Evolutionary conservation across 1,140 invertebrate genomes (phyloP).

Genomic region (Conus betulinus): DNA sequence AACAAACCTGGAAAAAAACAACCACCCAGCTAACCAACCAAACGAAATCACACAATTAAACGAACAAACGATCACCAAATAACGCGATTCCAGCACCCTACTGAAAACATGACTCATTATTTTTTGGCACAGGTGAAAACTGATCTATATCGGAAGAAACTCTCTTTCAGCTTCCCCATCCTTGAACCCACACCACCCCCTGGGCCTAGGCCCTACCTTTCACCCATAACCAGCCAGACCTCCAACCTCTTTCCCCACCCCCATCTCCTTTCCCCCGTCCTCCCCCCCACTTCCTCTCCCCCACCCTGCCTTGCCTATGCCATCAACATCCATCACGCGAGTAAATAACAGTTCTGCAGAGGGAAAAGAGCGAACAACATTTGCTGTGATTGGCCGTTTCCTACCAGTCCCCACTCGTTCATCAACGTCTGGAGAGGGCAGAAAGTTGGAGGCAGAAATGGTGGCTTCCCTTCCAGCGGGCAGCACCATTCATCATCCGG

Average conservation of each 20-base stretch:
- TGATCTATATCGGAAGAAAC: not conserved
- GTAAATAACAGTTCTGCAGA: conserved; percentile 26
- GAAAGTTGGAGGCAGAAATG: too few relatives aligned
- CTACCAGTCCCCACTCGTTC: not conserved
- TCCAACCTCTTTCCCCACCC: not conserved
- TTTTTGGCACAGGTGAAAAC: not conserved
- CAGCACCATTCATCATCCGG: too few relatives aligned
- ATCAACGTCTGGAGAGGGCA: too few relatives aligned
- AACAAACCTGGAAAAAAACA: too few relatives aligned
- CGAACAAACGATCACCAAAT: too few relatives aligned
- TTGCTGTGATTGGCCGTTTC: conserved; percentile 16
- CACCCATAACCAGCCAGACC: not conserved
- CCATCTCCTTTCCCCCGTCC: not conserved
- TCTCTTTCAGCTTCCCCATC: not conserved
- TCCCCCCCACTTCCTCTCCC: not conserved
- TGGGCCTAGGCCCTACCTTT: not conserved
- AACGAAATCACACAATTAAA: too few relatives aligned
- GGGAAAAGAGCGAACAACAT: not conserved
- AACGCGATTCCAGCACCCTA: too few relatives aligned
- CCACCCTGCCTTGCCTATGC: not conserved
- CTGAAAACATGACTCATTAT: not conserved
- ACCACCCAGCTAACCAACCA: too few relatives aligned
- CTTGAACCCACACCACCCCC: not conserved
- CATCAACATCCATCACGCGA: conserved; percentile 2
- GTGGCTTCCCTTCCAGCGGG: too few relatives aligned